Base-by-base conservation (phyloP, 2,888 invertebrate genomes). In the Malacosoma neustria region DNA sequence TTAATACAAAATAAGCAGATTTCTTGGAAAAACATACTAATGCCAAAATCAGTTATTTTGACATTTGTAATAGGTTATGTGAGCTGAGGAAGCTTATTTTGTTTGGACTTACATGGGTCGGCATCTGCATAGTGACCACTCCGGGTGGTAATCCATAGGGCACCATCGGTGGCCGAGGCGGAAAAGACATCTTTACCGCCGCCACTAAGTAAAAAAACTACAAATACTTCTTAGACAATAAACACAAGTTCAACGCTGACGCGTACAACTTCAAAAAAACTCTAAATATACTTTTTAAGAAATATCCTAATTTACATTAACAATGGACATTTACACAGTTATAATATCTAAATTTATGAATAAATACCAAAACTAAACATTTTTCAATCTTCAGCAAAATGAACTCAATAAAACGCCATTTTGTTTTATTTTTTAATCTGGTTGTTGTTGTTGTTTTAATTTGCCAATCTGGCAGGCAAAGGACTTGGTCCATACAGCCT, bases 101-200 rank as follows among this genome's bases (percentile, higher is more conserved):
- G 36, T 33, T 13, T 48, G 29, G 13, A 87, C 92, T 89, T 89
- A 92, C 92, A 70, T 92, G 91, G 58, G 91, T 90, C 46, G 91
- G 88, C 87, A 92, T 89, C 36, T 91, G 91, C 90, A 93, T 91
- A 57, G 93, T 90, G 57, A 93, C 89, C 30, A 91, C 89, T 37
- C 91, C 90, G 34, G 93, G 90, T 49, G 92, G 90, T 72, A 93
- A 90, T 35, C 77, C 81, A 51, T 90, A 92, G 35, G 92, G 92
- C 81, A 95, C 92, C 12, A 94, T 92, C 34, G 94, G 93, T 58
- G 95, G 89, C 52, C 95, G 93, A 48, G 96, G 94, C 45, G 94
- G 96, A 80, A 91, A 97, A 49, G 97, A 96, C 97, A 97, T 97
- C 51, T 35, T 30, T 22, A 32, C 29, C 5, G 13, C 5, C 14